A percentile compares a stretch with the other conserved stretches of the same genome.
These are phyloP conservation scores for Drosophila kanapiae DNA, from an alignment of 1,140 invertebrate species.

Conservation along the genomic window DNA sequence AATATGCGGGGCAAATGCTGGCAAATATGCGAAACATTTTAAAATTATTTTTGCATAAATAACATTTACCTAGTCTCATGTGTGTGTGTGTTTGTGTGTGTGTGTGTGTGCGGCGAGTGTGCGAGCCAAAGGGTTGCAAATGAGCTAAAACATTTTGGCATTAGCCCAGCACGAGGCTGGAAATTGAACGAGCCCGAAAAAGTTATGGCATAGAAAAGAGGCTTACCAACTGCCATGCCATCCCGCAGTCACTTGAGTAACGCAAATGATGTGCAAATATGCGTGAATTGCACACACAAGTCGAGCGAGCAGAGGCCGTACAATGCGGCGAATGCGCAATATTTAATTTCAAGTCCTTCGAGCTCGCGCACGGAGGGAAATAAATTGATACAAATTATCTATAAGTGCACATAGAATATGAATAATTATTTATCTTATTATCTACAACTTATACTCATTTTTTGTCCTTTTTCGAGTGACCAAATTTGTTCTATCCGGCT, in stretches of 20 bases:
- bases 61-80: conserved; percentile 47
- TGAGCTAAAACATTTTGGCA: conserved; percentile 64
- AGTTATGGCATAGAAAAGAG: conserved; percentile 47
- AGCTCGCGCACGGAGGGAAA: conserved; percentile 21
- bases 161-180: conserved; percentile 36
- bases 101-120: conserved; percentile 27
- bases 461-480: too few relatives aligned
- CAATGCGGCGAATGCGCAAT: conserved; percentile 65
- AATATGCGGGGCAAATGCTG: conserved; percentile 61
- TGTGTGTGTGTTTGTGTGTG: conserved; percentile 29
- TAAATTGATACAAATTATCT: not conserved
- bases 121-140: conserved; percentile 64
- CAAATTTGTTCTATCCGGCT: too few relatives aligned
- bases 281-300: conserved; percentile 48
- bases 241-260: conserved; percentile 34
- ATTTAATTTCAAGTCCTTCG: conserved; percentile 60
- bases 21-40: conserved; percentile 76
- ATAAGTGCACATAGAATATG: not conserved
- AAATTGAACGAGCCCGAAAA: conserved; percentile 41
- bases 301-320: not conserved
- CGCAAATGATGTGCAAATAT: conserved; percentile 73
- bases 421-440: not conserved
- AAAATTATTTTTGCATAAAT: conserved; percentile 81
- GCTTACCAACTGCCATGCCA: conserved; percentile 36
- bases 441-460: too few relatives aligned